These are phyloP conservation scores for Spea bombifrons DNA, from an alignment of 2,113 vertebrate species.

Conservation along the genomic window DNA sequence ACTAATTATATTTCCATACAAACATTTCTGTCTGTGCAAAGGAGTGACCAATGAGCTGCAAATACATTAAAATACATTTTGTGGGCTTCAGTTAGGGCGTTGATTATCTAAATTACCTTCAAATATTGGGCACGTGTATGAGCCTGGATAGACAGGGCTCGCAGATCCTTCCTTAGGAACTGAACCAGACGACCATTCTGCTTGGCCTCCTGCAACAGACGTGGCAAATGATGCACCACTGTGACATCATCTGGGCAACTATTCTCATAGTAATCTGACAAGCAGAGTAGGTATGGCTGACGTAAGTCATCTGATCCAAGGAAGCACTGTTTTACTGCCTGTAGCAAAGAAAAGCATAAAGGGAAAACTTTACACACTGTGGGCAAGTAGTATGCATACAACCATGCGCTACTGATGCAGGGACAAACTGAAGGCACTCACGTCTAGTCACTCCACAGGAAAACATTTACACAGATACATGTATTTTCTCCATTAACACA, in stretches of 20 bases:
- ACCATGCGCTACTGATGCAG: too few relatives aligned
- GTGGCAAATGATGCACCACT: slow-evolving; percentile 17
- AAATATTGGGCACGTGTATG: slow-evolving; percentile 22
- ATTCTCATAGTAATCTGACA: slow-evolving; percentile 36
- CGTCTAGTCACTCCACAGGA: too few relatives aligned
- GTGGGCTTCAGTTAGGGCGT: too few relatives aligned
- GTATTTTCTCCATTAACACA: too few relatives aligned
- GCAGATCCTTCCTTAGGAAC: slow-evolving; percentile 30
- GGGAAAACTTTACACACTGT: not conserved
- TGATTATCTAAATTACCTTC: slow-evolving; percentile 13
- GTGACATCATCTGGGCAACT: slow-evolving; percentile 26
- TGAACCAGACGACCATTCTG: slow-evolving; percentile 19
- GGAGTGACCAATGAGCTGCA: too few relatives aligned
- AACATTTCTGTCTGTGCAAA: too few relatives aligned
- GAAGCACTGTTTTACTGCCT: slow-evolving; percentile 37
- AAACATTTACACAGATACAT: too few relatives aligned
- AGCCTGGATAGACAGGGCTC: slow-evolving; percentile 14
- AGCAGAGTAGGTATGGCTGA: slow-evolving; percentile 6
- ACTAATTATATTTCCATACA: too few relatives aligned
- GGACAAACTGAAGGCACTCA: too few relatives aligned
- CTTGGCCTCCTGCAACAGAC: slow-evolving; percentile 23
- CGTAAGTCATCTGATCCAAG: not conserved
- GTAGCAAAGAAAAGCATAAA: not conserved
- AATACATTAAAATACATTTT: too few relatives aligned
- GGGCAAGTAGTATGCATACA: too few relatives aligned